Evolutionary conservation across 1,140 invertebrate genomes (phyloP).

Genomic region (Drosophila burlai): DNA sequence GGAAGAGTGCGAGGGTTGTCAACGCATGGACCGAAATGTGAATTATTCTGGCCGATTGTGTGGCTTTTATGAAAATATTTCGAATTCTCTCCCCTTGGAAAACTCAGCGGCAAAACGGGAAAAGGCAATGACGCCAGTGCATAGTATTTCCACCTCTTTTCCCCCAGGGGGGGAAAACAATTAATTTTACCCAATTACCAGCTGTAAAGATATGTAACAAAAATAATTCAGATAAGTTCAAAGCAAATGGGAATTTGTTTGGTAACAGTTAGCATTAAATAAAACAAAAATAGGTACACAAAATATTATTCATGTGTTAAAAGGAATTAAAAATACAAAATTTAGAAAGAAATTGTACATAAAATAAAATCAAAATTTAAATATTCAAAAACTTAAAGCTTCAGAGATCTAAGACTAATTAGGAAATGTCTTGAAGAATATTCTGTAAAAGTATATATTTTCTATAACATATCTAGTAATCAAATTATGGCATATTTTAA

Average conservation of each 20-base stretch:
- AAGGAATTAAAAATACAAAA: no score
- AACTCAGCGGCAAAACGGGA: slow-evolving; percentile 15
- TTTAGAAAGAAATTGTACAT: no score
- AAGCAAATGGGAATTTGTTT: not conserved
- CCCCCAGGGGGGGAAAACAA: not conserved
- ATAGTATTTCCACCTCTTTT: slow-evolving; percentile 13
- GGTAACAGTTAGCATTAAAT: not conserved
- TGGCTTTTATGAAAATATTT: slow-evolving; percentile 63
- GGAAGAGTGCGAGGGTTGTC: slow-evolving; percentile 16
- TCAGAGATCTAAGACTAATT: no score
- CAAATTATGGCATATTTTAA: not conserved
- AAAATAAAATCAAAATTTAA: not conserved
- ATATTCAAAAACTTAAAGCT: not conserved
- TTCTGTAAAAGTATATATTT: not conserved
- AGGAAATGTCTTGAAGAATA: not conserved
- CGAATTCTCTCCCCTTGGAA: slow-evolving; percentile 34
- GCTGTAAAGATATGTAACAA: not conserved
- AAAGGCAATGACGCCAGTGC: slow-evolving; percentile 14
- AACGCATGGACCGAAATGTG: slow-evolving; percentile 58
- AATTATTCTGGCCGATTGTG: slow-evolving; percentile 68
- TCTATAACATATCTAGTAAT: not conserved
- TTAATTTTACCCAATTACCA: not conserved
- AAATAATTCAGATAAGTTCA: slow-evolving; percentile 1
- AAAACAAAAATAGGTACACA: no score
- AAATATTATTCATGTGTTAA: not conserved